These are phyloP conservation scores for Xenopus tropicalis DNA, from an alignment of 2,113 vertebrate genomes.

Conservation along the genomic window UCB_Xtro_10.0 CM004443.2:20832501-20833000, in stretches of 20 bases:
- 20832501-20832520: no score
- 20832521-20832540: no score
- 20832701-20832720: not conserved
- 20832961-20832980: no score
- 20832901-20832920: not conserved
- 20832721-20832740: constrained; percentile 6
- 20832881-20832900: not conserved
- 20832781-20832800: constrained; percentile 20
- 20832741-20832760: constrained; percentile 1
- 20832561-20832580: no score
- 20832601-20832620: no score
- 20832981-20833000: no score
- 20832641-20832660: no score
- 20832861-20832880: not conserved
- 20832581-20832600: no score
- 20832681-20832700: not conserved
- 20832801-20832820: constrained; percentile 5
- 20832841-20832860: not conserved
- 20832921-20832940: no score
- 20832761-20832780: not conserved
- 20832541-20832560: no score
- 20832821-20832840: not conserved
- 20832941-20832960: no score
- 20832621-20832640: no score
- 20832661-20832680: not conserved